These are phyloP conservation scores for Trissolcus basalis DNA, from an alignment of 1,140 invertebrate species.

Conservation along the genomic window DNA sequence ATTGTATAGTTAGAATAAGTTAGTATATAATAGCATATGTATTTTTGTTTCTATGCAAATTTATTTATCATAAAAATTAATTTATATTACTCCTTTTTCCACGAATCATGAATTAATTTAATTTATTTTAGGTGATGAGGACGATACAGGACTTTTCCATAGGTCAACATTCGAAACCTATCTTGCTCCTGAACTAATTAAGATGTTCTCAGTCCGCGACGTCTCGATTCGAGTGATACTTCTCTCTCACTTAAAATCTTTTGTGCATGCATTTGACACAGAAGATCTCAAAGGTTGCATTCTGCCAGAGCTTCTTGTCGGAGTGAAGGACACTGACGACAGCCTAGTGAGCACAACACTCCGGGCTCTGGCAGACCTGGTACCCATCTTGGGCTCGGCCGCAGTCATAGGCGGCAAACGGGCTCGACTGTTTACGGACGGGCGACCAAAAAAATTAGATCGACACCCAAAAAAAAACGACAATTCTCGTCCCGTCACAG, in stretches of 20 bases:
- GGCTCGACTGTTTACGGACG: conserved; percentile 87
- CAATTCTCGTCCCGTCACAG: conserved; percentile 5
- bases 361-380: conserved; percentile 85
- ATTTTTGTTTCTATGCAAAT: too few species aligned
- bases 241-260: conserved; percentile 83
- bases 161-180: conserved; percentile 81
- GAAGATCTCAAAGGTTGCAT: conserved; percentile 83
- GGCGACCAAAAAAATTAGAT: conserved; percentile 79
- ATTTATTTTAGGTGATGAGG: conserved; percentile 69
- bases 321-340: conserved; percentile 89
- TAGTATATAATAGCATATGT: too few species aligned
- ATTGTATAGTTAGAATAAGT: too few species aligned
- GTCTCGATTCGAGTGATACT: conserved; percentile 83
- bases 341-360: conserved; percentile 86
- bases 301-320: conserved; percentile 87
- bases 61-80: too few species aligned
- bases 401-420: conserved; percentile 88
- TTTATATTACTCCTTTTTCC: too few species aligned
- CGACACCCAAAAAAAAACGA: conserved; percentile 53
- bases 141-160: conserved; percentile 78
- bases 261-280: conserved; percentile 81
- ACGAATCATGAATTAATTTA: too few species aligned
- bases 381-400: conserved; percentile 87
- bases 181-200: conserved; percentile 83
- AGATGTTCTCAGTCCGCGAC: conserved; percentile 87